Conservation (phyloP, 2,888 invertebrate species). For the Idaea aversata region DNA sequence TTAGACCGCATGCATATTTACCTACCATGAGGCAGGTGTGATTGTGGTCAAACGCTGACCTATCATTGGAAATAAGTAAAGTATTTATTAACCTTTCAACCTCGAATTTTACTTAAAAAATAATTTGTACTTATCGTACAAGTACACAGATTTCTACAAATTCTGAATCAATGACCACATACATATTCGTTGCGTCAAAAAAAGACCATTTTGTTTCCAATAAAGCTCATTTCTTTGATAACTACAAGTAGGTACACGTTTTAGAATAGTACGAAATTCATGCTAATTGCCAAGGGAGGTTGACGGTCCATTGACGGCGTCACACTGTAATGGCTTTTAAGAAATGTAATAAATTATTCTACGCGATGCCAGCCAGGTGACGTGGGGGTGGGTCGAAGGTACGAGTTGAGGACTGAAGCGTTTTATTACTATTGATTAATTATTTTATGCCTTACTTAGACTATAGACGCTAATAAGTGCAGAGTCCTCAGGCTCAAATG, state of each 20-base stretch:
- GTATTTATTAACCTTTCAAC: too few species aligned
- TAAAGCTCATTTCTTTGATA: background rate
- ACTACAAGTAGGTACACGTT: background rate
- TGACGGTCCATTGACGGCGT: conserved; percentile 70
- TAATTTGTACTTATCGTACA: too few species aligned
- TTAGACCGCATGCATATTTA: too few species aligned
- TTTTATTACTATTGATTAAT: background rate
- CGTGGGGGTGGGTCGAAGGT: conserved; percentile 47
- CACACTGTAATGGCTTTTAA: conserved; percentile 78
- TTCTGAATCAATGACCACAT: too few species aligned
- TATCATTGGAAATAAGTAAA: too few species aligned
- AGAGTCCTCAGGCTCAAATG: too few species aligned
- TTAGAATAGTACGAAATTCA: conserved; percentile 49
- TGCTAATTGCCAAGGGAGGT: conserved; percentile 67
- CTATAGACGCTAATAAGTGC: too few species aligned
- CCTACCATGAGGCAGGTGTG: too few species aligned
- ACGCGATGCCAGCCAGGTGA: conserved; percentile 66
- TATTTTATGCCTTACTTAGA: too few species aligned
- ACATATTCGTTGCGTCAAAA: background rate
- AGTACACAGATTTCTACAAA: too few species aligned
- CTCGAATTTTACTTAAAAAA: too few species aligned
- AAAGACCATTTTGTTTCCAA: background rate
- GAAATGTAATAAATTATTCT: conserved; percentile 79
- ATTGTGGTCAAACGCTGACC: too few species aligned
- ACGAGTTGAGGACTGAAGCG: conserved; percentile 28